These are phyloP conservation scores for Sepioteuthis lessoniana DNA, from an alignment of 2,888 invertebrate genomes.

Conservation along the genomic window DNA sequence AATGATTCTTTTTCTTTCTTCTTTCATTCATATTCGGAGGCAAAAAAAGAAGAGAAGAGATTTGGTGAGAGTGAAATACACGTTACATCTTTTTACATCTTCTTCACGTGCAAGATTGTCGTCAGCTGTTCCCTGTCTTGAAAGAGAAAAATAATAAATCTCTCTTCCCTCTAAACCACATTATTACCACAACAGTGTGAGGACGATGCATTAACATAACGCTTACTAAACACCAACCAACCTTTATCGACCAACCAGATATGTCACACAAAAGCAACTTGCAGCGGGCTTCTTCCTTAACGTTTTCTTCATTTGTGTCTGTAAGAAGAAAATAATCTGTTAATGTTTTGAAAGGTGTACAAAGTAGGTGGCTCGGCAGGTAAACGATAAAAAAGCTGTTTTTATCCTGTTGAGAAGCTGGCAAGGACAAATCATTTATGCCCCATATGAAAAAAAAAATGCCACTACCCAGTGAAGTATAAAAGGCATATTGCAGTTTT, in stretches of 20 bases:
- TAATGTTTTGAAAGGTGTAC: slow-evolving; percentile 15
- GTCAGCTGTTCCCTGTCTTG: neutral
- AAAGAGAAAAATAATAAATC: neutral
- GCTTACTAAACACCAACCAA: neutral
- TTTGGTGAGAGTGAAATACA: neutral
- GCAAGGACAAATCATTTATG: neutral
- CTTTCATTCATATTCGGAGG: neutral
- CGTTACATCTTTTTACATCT: neutral
- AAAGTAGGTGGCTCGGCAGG: neutral
- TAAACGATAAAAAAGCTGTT: neutral
- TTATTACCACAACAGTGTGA: neutral
- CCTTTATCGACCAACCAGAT: neutral
- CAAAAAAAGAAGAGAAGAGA: neutral
- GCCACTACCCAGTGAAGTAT: no score
- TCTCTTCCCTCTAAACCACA: neutral
- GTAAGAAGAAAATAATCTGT: neutral
- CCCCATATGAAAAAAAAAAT: neutral
- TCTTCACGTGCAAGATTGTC: neutral
- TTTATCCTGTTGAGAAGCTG: neutral
- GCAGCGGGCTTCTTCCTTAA: neutral
- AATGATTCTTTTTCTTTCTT: neutral
- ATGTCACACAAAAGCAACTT: neutral
- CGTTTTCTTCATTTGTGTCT: neutral
- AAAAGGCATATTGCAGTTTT: no score
- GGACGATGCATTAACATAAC: neutral